A percentile compares a stretch with the other conserved stretches of the same genome.
phyloP scores from a whole-genome alignment of 1,140 invertebrate species.

The Ips nitidus region DNA sequence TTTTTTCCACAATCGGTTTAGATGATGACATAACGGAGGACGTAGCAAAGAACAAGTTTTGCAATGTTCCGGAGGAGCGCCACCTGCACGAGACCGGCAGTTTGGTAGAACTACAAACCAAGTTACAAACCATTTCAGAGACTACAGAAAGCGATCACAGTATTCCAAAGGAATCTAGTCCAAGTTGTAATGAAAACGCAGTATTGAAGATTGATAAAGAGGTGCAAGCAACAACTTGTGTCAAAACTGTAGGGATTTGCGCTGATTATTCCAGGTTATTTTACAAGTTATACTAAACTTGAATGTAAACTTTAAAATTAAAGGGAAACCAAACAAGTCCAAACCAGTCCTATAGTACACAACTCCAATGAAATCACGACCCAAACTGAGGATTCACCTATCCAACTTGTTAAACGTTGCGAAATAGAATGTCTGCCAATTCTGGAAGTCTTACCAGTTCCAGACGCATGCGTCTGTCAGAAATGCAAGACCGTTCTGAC shows the following conservation, averaged over 20 bases:
- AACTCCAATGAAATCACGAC: too few species aligned
- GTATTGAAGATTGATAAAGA: constrained; percentile 3
- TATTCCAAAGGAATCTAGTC: constrained; percentile 15
- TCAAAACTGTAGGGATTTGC: background rate
- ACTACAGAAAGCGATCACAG: constrained; percentile 28
- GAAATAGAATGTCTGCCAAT: background rate
- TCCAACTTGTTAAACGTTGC: background rate
- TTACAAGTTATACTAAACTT: background rate
- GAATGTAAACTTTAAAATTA: background rate
- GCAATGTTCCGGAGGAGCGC: constrained; percentile 4
- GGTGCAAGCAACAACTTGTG: background rate
- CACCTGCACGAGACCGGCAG: constrained; percentile 11
- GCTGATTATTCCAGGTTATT: background rate
- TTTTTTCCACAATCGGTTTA: background rate
- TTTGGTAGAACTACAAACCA: constrained; percentile 33
- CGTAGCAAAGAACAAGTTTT: constrained; percentile 15
- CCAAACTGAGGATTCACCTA: too few species aligned
- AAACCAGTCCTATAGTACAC: background rate
- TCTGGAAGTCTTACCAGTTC: background rate
- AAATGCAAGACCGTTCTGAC: background rate
- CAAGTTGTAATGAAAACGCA: background rate
- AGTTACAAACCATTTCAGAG: constrained; percentile 40
- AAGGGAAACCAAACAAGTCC: background rate
- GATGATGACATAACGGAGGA: background rate
- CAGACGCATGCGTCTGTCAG: too few species aligned